Percentiles rank a stretch among this genome's conserved stretches.
Conservation (phyloP, 2,113 vertebrate species). For the Epinephelus cyanopodus region DNA sequence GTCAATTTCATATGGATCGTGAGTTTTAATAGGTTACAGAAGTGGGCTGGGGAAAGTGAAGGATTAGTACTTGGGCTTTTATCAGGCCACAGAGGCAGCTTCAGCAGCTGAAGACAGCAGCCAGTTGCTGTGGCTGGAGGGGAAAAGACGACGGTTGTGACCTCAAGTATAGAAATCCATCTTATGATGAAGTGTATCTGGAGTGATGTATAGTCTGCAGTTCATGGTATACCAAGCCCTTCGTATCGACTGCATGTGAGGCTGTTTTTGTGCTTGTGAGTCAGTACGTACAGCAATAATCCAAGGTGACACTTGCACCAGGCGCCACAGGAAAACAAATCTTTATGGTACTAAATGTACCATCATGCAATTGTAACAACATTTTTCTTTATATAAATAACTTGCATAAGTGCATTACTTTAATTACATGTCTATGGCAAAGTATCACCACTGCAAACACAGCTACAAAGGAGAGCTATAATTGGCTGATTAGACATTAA, state of each 20-base stretch:
- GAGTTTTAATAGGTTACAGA: constrained; percentile 66
- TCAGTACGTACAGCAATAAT: constrained; percentile 18
- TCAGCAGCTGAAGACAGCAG: constrained; percentile 46
- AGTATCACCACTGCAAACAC: background rate
- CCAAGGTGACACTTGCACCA: constrained; percentile 38
- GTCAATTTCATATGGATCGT: constrained; percentile 57
- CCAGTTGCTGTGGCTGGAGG: constrained; percentile 44
- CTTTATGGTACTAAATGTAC: background rate
- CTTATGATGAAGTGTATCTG: constrained; percentile 33
- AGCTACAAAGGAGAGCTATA: background rate
- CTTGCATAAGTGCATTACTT: background rate
- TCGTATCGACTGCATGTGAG: constrained; percentile 14
- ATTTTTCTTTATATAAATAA: background rate
- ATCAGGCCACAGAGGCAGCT: constrained; percentile 45
- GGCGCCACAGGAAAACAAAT: background rate
- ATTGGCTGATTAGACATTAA: background rate
- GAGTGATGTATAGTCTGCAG: constrained; percentile 47
- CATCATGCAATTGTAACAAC: background rate
- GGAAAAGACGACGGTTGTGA: constrained; percentile 38
- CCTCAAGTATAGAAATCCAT: constrained; percentile 52
- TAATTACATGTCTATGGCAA: background rate
- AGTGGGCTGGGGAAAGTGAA: constrained; percentile 48
- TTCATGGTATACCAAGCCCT: background rate
- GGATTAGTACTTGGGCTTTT: constrained; percentile 58
- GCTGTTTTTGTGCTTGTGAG: constrained; percentile 13